These are phyloP conservation scores for Meganola albula DNA, from an alignment of 2,888 invertebrate genomes.

Conservation along the genomic window DNA sequence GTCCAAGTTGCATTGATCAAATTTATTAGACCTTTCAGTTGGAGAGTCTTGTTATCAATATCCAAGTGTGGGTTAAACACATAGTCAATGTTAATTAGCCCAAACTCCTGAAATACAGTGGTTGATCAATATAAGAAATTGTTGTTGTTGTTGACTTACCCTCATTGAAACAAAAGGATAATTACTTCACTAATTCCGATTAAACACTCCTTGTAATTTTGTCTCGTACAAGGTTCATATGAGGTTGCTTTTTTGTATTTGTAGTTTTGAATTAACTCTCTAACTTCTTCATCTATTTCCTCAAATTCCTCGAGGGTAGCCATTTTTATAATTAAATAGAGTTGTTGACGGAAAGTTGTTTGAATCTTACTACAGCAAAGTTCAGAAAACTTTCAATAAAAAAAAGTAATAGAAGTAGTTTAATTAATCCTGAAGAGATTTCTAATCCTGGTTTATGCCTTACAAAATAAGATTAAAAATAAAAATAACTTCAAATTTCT, in stretches of 20 bases:
- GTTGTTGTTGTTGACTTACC: no score
- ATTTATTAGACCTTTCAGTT: slow-evolving; percentile 49
- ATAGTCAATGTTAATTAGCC: slow-evolving; percentile 55
- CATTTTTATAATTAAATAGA: no score
- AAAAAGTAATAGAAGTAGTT: no score
- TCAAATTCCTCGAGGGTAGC: slow-evolving; percentile 35
- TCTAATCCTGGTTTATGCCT: no score
- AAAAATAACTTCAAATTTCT: no score
- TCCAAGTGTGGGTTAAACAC: slow-evolving; percentile 63
- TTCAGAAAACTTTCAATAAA: no score
- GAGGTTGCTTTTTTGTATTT: slow-evolving; percentile 58
- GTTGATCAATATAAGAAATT: no score
- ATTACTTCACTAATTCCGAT: slow-evolving; percentile 63
- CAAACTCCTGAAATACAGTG: slow-evolving; percentile 56
- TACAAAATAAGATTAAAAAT: no score
- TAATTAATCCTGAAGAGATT: no score
- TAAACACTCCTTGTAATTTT: slow-evolving; percentile 60
- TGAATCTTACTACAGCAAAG: no score
- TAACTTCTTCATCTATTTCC: slow-evolving; percentile 63
- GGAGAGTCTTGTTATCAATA: slow-evolving; percentile 38
- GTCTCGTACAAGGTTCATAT: slow-evolving; percentile 60
- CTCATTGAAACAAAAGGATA: no score
- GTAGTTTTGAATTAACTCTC: slow-evolving; percentile 61
- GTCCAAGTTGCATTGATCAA: slow-evolving; percentile 62
- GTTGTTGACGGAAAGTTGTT: no score